Conservation (phyloP, 2,888 invertebrate genomes). For the Schrankia costaestrigalis region DNA sequence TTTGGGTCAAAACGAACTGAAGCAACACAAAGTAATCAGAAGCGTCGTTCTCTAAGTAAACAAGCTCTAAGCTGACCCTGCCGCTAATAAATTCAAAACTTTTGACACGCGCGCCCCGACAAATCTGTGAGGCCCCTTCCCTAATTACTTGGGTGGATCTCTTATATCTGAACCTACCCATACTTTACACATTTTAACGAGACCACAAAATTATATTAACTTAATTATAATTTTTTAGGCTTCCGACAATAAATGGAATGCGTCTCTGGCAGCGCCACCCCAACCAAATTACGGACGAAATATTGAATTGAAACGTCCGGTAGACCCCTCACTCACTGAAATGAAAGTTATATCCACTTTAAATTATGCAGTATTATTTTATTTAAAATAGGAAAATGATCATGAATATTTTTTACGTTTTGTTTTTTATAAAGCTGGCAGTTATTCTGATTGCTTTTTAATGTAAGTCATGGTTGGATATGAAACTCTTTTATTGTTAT, state of each 20-base stretch:
- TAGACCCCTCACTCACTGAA: constrained; percentile 4
- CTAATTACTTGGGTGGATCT: constrained; percentile 21
- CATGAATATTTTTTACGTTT: too few species aligned
- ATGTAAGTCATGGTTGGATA: too few species aligned
- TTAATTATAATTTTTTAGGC: constrained; percentile 22
- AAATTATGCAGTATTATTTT: constrained; percentile 14
- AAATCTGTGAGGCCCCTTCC: constrained; percentile 16
- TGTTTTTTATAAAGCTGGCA: constrained; percentile 8
- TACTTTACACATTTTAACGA: constrained; percentile 18
- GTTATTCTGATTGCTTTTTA: constrained; percentile 2
- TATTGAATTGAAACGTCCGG: constrained; percentile 31
- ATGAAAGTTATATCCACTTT: constrained; percentile 16
- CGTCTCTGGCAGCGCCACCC: constrained; percentile 11
- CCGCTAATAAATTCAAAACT: constrained; percentile 18
- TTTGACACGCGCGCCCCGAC: constrained; percentile 9
- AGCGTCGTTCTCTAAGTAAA: constrained; percentile 10
- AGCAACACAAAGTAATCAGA: constrained; percentile 13
- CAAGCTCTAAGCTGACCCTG: constrained; percentile 14
- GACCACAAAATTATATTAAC: constrained; percentile 18
- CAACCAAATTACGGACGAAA: constrained; percentile 23
- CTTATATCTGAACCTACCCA: constrained; percentile 13
- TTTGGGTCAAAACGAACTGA: constrained; percentile 1
- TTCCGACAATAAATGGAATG: constrained; percentile 19
- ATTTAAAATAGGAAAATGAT: constrained; percentile 7
- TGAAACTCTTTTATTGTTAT: constrained; percentile 4